These are phyloP conservation scores for Chloroceryle amazona DNA, from an alignment of 2,797 vertebrate genomes.

Conservation along the genomic window DNA sequence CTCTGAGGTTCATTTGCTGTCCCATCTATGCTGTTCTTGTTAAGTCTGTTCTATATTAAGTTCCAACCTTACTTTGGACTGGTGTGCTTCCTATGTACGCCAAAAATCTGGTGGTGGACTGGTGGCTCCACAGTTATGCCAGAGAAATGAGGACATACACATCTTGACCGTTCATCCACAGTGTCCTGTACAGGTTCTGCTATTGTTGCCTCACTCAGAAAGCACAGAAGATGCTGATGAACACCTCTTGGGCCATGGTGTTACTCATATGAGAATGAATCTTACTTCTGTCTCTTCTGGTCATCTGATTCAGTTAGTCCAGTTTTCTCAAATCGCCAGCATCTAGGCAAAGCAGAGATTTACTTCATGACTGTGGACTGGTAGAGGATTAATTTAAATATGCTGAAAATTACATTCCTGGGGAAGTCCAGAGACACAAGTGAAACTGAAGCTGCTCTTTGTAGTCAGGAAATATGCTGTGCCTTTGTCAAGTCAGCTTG, in stretches of 20 bases:
- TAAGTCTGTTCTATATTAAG: background rate
- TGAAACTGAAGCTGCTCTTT: background rate
- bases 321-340: background rate
- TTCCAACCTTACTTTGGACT: background rate
- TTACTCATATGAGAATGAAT: background rate
- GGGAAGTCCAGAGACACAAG: background rate
- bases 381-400: background rate
- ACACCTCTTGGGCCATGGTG: background rate
- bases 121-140: fast-evolving
- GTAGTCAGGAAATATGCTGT: background rate
- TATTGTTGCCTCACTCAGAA: background rate
- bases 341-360: background rate
- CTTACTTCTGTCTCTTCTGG: background rate
- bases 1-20: background rate
- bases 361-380: background rate
- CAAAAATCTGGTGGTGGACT: background rate
- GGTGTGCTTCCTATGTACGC: background rate
- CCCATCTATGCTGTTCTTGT: background rate
- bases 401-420: background rate
- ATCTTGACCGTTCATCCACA: background rate
- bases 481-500: background rate
- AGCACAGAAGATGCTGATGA: background rate
- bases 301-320: background rate
- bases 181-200: background rate
- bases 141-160: background rate